Evolutionary conservation across 2,113 vertebrate genomes (phyloP).

Genomic region (Brienomyrus brachyistius): DNA sequence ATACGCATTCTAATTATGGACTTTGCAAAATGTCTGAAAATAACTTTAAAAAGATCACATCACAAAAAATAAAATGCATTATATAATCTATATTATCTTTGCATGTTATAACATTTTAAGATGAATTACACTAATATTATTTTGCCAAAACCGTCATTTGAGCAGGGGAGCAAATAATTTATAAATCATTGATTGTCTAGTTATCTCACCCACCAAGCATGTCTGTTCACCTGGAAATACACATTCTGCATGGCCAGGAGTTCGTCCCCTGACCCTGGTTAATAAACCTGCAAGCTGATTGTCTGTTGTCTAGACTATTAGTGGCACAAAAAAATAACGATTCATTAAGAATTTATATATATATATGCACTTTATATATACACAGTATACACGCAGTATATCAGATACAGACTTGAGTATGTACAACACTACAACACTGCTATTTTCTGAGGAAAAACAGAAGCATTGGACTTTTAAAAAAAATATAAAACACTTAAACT

Average conservation of each 20-base stretch:
- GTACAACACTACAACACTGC: not conserved
- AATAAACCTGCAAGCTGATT: not conserved
- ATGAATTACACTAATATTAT: not conserved
- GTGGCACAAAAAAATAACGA: not conserved
- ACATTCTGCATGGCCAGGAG: not conserved
- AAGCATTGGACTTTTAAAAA: not conserved
- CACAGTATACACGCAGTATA: not conserved
- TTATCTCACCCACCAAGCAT: not conserved
- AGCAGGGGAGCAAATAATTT: not conserved
- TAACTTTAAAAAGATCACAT: not conserved
- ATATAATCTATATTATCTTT: not conserved
- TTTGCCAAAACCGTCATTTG: constrained; percentile 20
- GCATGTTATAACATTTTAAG: not conserved
- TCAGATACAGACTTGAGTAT: not conserved
- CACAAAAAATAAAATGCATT: not conserved
- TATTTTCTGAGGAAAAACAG: not conserved
- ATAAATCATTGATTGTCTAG: not conserved
- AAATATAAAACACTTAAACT: not conserved
- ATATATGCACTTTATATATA: no score
- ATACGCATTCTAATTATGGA: not conserved
- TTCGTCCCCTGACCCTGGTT: not conserved
- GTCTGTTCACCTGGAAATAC: not conserved
- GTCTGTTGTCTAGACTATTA: not conserved
- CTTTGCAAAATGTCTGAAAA: not conserved
- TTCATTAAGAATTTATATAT: no score